Base-by-base conservation (phyloP, 1,140 invertebrate species). In the Drosophila melanica region DNA sequence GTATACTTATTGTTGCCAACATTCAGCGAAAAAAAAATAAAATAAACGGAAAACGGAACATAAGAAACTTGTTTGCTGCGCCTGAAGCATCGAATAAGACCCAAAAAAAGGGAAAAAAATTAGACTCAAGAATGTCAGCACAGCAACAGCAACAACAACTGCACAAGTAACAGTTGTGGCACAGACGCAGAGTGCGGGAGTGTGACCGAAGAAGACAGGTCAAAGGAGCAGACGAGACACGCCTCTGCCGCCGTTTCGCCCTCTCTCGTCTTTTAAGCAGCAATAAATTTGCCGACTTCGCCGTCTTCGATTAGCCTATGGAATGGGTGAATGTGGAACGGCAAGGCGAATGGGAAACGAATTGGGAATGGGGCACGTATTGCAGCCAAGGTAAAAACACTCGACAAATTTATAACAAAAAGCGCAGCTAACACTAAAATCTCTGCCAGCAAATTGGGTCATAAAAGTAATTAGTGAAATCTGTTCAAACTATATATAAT, bases 401-500 rank as follows among this genome's bases (percentile, higher is more conserved):
- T 54, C 67, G 73, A 60, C 60, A 71, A 75, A 86, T 84, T 80
- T 85, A 80, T 85, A 75, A 71, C 63, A 75, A 75, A 76, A 59
- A 58, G 73, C 65, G 69, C 81, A 81, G 81, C 75, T 68, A 62
- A 57, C 65, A 71, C 53, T 50, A 50, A 74, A 74, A 35, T 53
- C 50, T 62, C 57, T 68, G 64, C 54, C 42, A 66, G 48, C 76
- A 79, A 87, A 87, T 87, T 89, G 79, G 82, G 82, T 87, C 82
- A 87, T 87, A 89, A 87, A 87, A 87, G 79, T 87, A 87, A 87
- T 87, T 87, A 87, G 76, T 66, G 48, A 79, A 87, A 84, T 82
- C 82, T 87, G 84, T 71, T 76, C 60, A 58, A 48, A 62, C 37
- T 45, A 44, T 41, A 51, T 41, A 62, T 62, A 62, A 62, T 62